These are phyloP conservation scores for Orycteropus afer DNA, from an alignment of 2,113 vertebrate genomes.

Conservation along the genomic window DNA sequence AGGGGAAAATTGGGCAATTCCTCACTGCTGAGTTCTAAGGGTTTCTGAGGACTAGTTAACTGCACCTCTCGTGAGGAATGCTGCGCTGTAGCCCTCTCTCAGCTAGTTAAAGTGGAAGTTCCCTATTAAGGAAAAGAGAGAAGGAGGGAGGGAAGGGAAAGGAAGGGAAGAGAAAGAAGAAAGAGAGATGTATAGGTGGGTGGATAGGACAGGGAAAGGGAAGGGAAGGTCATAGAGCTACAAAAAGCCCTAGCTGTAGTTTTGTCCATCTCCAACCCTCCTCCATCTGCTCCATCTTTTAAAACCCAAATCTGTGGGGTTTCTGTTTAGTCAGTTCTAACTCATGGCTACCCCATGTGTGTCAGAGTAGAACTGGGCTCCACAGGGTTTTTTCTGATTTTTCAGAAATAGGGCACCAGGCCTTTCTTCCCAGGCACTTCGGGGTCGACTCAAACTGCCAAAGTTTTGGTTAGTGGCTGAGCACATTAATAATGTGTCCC, in stretches of 20 bases:
- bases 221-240: background rate
- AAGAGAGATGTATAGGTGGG: background rate
- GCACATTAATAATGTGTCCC: background rate
- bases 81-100: background rate
- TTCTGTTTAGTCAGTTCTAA: background rate
- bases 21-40: background rate
- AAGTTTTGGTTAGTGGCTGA: background rate
- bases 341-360: background rate
- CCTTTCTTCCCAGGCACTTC: background rate
- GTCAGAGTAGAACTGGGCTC: background rate
- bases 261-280: background rate
- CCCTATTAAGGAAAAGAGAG: background rate
- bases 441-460: background rate
- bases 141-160: background rate
- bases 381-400: background rate
- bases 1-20: background rate
- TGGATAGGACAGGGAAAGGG: background rate
- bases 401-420: background rate
- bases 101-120: background rate
- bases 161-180: background rate
- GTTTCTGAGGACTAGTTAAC: background rate
- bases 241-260: background rate
- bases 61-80: background rate
- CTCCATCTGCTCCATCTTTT: background rate
- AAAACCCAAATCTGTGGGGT: background rate